Base-by-base conservation (phyloP, 1,140 invertebrate species). In the Penaeus vannamei region DNA sequence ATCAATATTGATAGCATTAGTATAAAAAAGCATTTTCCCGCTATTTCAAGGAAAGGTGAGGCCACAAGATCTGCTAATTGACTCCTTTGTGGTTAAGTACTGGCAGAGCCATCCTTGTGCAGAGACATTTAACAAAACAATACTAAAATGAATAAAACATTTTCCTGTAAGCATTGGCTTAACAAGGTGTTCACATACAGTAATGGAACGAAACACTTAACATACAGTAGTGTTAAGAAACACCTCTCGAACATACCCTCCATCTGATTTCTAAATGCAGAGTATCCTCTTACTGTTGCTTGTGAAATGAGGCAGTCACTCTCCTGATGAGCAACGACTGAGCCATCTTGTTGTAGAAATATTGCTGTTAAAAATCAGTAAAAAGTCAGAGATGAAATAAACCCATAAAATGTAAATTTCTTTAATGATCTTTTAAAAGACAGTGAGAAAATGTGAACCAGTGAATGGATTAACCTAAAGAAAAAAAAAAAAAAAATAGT, bases 291-390 rank as follows among this genome's bases (percentile, higher is more conserved):
- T 1, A 91, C 88, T 32, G 90, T 90, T 10, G 90, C 90, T 81
- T 80, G 72, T 29, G 87, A 89, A 29, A 91, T 87, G 69, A 91
- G 84, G 82, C 90, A 90, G 81, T 91, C 85, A 84, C 90, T 91
- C 61, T 91, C 90, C 20, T 32, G 32, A 69, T 87, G 85, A 8
- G 84, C 79, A 14, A 86, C 85, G 17, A 66, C 62, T 29, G 62
- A 82, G 20, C 32, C 69, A 76, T 91, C 90, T 36, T 77, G 90
- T 60, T 87, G 90, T 17, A 91, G 76, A 26, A 91, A 87, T 60
- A 91, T 91, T 53, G 90, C 90, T 90, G 85, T 53, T 46, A n/a
- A 61, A 42, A 81, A 81, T 81, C 23, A 60, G 32, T n/a, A 42
- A 17, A 20, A 81, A 46, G 26, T 29, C 7, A 29, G 59, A 46